Evolutionary conservation across 2,888 invertebrate genomes (phyloP).

Genomic region (Drosophila dives): DNA sequence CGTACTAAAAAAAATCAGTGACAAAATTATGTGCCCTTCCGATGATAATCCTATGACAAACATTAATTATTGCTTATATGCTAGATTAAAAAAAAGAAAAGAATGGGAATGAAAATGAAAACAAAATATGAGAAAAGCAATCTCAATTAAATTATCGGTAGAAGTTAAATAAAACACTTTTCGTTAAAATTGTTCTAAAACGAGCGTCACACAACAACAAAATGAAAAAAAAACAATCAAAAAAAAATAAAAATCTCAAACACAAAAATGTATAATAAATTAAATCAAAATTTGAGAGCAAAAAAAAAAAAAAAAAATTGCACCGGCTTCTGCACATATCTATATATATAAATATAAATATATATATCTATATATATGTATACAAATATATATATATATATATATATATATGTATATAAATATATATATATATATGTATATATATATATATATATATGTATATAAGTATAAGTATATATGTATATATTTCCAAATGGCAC

Average conservation of each 20-base stretch:
- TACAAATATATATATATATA: not conserved
- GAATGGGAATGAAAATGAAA: not conserved
- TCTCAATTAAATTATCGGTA: slow-evolving; percentile 50
- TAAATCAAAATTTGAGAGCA: slow-evolving; percentile 49
- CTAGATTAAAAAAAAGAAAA: slow-evolving; percentile 24
- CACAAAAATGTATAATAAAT: slow-evolving; percentile 35
- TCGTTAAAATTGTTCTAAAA: slow-evolving; percentile 46
- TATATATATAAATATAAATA: no score
- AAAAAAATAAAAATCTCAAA: slow-evolving; percentile 9
- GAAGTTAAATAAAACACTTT: slow-evolving; percentile 39
- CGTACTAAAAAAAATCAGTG: slow-evolving; percentile 8
- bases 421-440: not conserved
- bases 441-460: not conserved
- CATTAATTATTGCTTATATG: slow-evolving; percentile 44
- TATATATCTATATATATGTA: no score
- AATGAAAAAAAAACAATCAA: slow-evolving; percentile 19
- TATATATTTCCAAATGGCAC: not conserved
- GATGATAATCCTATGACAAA: slow-evolving; percentile 47
- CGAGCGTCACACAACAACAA: slow-evolving; percentile 18
- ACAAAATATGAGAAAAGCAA: slow-evolving; percentile 21
- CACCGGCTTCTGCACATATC: slow-evolving; percentile 5
- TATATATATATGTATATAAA: not conserved
- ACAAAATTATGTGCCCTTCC: slow-evolving; percentile 53
- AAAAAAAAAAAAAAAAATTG: slow-evolving; percentile 5
- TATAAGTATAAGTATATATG: not conserved